These are phyloP conservation scores for Sinocyclocheilus grahami DNA, from an alignment of 2,113 vertebrate genomes.

Conservation along the genomic window DNA sequence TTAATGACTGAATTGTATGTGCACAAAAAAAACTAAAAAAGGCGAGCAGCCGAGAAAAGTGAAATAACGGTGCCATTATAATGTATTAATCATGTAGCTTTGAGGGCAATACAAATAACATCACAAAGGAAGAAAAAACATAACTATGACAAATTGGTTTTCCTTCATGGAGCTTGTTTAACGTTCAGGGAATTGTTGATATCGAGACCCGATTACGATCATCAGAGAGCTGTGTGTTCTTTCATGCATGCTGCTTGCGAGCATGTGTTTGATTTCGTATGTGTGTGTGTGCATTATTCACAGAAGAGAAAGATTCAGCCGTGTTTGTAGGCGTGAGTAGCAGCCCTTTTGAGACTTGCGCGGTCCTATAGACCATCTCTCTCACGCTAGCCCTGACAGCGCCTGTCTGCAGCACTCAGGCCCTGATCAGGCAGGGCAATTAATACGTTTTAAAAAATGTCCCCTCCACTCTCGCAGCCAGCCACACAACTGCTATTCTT, in stretches of 20 bases:
- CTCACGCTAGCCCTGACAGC: conserved; percentile 44
- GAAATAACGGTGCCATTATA: conserved; percentile 47
- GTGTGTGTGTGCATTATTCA: conserved; percentile 48
- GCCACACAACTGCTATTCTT: conserved; percentile 67
- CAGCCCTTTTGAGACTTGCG: conserved; percentile 50
- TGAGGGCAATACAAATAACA: conserved; percentile 48
- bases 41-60: conserved; percentile 15
- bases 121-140: conserved; percentile 35
- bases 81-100: conserved; percentile 44
- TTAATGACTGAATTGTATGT: conserved; percentile 68
- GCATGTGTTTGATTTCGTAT: conserved; percentile 50
- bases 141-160: conserved; percentile 51
- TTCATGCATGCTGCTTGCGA: conserved; percentile 37
- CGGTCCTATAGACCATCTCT: conserved; percentile 40
- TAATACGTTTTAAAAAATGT: conserved; percentile 83
- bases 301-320: conserved; percentile 50
- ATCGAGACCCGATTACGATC: conserved; percentile 48
- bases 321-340: conserved; percentile 49
- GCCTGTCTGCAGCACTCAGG: conserved; percentile 73
- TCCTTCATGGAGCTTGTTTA: conserved; percentile 51
- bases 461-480: conserved; percentile 76
- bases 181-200: conserved; percentile 51
- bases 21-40: conserved; percentile 31
- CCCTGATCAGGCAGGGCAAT: conserved; percentile 65
- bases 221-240: conserved; percentile 41